A percentile compares a stretch with the other conserved stretches of the same genome.
Conservation (phyloP, 1,140 invertebrate species). For the Zaprionus inermis region DNA sequence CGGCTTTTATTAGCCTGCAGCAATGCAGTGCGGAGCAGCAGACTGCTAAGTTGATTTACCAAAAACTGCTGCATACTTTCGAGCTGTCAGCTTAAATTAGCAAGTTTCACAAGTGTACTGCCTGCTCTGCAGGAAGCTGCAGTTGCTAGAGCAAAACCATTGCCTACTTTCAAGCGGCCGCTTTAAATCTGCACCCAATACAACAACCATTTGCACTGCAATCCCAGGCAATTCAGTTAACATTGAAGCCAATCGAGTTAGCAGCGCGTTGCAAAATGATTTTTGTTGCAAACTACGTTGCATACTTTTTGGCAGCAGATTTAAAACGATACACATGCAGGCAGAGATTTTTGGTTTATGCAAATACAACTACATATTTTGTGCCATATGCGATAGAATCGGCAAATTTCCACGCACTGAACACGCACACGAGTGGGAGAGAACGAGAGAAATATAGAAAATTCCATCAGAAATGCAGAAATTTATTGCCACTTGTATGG, state of each 20-base stretch:
- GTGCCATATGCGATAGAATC: background rate
- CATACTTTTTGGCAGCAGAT: background rate
- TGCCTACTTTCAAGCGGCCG: background rate
- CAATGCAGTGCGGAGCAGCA: background rate
- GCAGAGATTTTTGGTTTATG: conserved; percentile 2
- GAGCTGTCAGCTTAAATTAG: background rate
- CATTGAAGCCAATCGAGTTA: background rate
- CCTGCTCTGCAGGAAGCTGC: too few relatives aligned
- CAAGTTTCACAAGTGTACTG: too few relatives aligned
- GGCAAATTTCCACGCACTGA: background rate
- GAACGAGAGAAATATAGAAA: too few relatives aligned
- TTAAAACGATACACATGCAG: background rate
- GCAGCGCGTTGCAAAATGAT: background rate
- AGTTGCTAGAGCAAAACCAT: too few relatives aligned
- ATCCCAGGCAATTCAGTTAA: background rate
- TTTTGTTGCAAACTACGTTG: background rate
- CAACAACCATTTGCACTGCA: background rate
- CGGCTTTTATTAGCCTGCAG: background rate
- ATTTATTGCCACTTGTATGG: conserved; percentile 5
- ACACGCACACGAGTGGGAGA: too few relatives aligned
- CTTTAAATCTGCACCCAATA: background rate
- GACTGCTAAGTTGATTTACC: background rate
- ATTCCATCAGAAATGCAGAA: conserved; percentile 1
- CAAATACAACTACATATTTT: background rate
- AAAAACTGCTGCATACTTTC: conserved; percentile 4